Evolutionary conservation across 2,113 vertebrate species (phyloP).

Genomic region (Phrynosoma blainvillii): DNA sequence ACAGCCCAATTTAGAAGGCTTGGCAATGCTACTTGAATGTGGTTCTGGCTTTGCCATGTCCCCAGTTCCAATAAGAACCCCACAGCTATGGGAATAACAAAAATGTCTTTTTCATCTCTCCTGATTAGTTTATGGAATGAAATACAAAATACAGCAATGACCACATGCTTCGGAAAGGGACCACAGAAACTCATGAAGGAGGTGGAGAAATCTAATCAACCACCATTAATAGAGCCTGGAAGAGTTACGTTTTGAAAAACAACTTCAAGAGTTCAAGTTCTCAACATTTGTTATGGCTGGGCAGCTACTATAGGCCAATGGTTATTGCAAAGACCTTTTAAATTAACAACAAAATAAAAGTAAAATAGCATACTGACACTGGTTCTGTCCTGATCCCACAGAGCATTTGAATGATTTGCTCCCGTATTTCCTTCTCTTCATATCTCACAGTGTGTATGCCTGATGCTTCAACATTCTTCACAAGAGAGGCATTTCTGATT

Average conservation of each 20-base stretch:
- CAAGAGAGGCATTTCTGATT: conserved; percentile 78
- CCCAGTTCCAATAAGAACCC: not conserved
- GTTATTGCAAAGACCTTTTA: not conserved
- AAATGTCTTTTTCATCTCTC: not conserved
- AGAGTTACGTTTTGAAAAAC: no score
- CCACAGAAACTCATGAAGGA: not conserved
- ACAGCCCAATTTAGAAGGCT: not conserved
- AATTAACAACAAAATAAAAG: not conserved
- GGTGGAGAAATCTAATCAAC: not conserved
- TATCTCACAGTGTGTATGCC: conserved; percentile 78
- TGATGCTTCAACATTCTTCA: conserved; percentile 72
- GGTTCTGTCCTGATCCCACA: conserved; percentile 68
- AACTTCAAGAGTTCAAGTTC: no score
- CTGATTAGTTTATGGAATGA: not conserved
- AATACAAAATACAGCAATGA: not conserved
- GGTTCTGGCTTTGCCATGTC: not conserved
- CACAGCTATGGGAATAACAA: not conserved
- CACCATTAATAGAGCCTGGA: no score
- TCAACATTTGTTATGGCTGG: no score
- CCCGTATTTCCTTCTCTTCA: conserved; percentile 61
- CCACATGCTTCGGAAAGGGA: not conserved
- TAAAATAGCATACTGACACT: conserved; percentile 66
- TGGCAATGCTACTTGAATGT: not conserved
- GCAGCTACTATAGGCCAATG: not conserved
- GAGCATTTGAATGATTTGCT: conserved; percentile 77